phyloP scores from a whole-genome alignment of 1,140 invertebrate species.

The Pemphigus obesinymphae region DNA sequence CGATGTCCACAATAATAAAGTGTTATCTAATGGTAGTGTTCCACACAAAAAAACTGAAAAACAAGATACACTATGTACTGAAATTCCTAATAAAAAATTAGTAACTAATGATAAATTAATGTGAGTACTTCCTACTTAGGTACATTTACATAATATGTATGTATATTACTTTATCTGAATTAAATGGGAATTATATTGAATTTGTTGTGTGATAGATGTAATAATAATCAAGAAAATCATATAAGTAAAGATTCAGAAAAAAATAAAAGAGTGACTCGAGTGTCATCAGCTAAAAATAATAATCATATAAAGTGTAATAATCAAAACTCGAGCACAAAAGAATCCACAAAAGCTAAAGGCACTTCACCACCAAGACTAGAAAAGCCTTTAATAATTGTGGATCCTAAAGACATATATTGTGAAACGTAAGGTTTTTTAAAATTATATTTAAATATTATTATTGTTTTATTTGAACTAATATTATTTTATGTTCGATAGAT shows the following conservation, averaged over 20 bases:
- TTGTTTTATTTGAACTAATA: neutral
- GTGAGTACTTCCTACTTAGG: neutral
- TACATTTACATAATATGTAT: no score
- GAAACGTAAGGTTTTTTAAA: conserved; percentile 24
- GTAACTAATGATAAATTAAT: conserved; percentile 35
- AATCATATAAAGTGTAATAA: conserved; percentile 32
- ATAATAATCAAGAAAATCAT: conserved; percentile 37
- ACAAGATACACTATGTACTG: conserved; percentile 9
- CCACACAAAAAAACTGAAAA: conserved; percentile 28
- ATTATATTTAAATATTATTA: neutral
- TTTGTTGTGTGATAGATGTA: neutral
- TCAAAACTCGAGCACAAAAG: conserved; percentile 31
- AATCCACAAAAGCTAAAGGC: conserved; percentile 18
- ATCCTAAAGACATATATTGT: conserved; percentile 32
- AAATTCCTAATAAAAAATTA: conserved; percentile 32
- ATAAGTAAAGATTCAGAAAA: conserved; percentile 35
- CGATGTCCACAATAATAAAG: conserved; percentile 24
- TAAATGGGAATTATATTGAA: neutral
- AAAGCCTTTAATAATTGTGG: conserved; percentile 32
- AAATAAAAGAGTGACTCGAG: conserved; percentile 21
- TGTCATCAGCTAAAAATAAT: conserved; percentile 29
- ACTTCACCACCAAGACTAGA: conserved; percentile 20
- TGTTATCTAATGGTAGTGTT: conserved; percentile 29
- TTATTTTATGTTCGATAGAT: conserved; percentile 51
- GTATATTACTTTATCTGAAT: neutral